Conservation (phyloP, 2,113 vertebrate genomes). For the Onychorhynchus coronatus region DNA sequence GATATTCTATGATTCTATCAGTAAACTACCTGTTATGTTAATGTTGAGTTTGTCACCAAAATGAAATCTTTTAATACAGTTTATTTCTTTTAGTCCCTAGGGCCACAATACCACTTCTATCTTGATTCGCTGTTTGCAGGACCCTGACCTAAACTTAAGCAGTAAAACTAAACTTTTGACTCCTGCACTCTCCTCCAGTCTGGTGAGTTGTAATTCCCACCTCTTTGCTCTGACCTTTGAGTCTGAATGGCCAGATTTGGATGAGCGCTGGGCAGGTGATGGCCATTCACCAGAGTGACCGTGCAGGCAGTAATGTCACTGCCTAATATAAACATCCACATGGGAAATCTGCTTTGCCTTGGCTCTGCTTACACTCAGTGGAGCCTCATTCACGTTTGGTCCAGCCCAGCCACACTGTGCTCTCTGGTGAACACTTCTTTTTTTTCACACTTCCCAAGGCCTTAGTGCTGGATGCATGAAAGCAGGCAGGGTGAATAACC, state of each 20-base stretch:
- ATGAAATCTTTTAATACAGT: neutral
- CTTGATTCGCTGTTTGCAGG: neutral
- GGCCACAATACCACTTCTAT: neutral
- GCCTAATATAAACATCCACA: neutral
- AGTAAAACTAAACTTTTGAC: neutral
- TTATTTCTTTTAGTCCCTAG: neutral
- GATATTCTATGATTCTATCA: neutral
- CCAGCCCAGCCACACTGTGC: neutral
- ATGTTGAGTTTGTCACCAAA: neutral
- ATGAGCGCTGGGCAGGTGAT: neutral
- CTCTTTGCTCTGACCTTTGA: neutral
- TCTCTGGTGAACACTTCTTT: neutral
- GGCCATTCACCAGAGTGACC: neutral
- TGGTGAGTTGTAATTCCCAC: neutral
- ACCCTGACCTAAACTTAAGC: neutral
- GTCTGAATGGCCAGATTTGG: neutral
- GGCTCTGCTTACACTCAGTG: neutral
- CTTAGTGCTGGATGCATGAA: neutral
- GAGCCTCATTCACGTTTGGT: rapidly evolving
- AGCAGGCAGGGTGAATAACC: neutral
- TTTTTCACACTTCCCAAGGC: neutral
- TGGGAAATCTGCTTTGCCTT: neutral
- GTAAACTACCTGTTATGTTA: neutral
- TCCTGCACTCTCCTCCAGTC: neutral
- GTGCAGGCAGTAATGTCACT: neutral